Base-by-base conservation (phyloP, 2,113 vertebrate genomes). In the Brachypodius melanocephalos region DNA sequence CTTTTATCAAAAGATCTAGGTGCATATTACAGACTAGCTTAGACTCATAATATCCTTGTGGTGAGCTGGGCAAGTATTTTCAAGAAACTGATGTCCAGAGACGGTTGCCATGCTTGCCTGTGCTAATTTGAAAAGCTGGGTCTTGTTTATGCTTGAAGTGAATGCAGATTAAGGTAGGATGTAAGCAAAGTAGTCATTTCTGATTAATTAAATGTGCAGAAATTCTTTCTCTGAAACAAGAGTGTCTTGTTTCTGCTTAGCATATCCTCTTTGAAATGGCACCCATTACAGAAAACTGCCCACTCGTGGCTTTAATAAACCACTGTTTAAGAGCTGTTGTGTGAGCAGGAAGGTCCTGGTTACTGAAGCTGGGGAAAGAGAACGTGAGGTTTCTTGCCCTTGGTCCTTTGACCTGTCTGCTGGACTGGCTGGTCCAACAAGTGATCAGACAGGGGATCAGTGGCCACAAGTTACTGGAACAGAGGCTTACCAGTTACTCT, bases 91-190 rank as follows among this genome's bases (percentile, higher is more conserved):
- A 87, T 96, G 94, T 96, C 96, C 96, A 95, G 94, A 95, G 77
- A 78, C 92, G 83, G 68, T 77, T 95, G 79, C 96, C 36, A 5
- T 90, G 68, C 94, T 96, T 88, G 88, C 85, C 79, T 90, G 55
- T 88, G 85, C 92, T 96, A 74, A 96, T 95, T 90, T 95, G 83
- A 68, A 93, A 72, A 95, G 83, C 73, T 85, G 73, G 61, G 57
- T 96, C 95, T 90, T 97, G 96, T 97, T 97, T 95, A 85, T 95
- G 88, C 96, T 89, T 97, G 96, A 95, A 95, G 32, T 93, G 42
- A 92, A 97, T 97, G 95, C 95, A 97, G 94, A 94, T 95, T 86
- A 93, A 96, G 77, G 89, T 86, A 93, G 89, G 61, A 82, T 94
- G 86, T 92, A 95, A 96, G 96, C 83, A 78, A 73, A 93, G 91